Evolutionary conservation across 1,140 invertebrate genomes (phyloP), one percentile per base, ranked within the genome.

Genomic region (Drosophila tristis): DNA sequence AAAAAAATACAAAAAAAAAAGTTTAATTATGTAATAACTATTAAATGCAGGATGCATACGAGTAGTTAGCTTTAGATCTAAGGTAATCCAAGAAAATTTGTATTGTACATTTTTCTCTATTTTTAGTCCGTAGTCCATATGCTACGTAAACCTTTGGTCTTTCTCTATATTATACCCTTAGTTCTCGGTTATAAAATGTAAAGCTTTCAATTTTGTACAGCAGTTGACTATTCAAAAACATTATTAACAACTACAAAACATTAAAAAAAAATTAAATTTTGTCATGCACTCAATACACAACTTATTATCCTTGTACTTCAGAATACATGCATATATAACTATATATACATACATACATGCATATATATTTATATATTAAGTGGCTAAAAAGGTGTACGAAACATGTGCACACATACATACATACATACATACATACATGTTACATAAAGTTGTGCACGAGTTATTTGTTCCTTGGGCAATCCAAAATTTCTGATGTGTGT

Each of bases 71-170:
- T 74, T 53, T 58, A 70, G 66, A 50, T 43, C 44, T 82, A 82
- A 84, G 80, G 48, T 60, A 66, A 75, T 72, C 79, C 62, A 71
- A 78, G 25, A 68, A 81, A 59, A 60, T 81, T 87, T 86, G 82
- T 87, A 87, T 87, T 86, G 80, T 82, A 82, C n/a, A 76, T 75
- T 82, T 85, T 62, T 82, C 65, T 81, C 80, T 86, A 72, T 55
- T 80, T 64, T 87, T 77, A 72, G 74, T 56, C 26, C 65, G 78
- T 82, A 82, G 74, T 44, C 48, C 16, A 57, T 59, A 60, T 50
- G 65, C 80, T 81, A 80, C 74, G 60, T 78, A 51, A 77, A 61
- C 65, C 59, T 70, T 85, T 63, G 44, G 80, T 80, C 73, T 50
- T 65, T 72, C 23, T 15, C 31, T 26, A 4, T 35, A 49, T 7